A percentile compares a stretch with the other conserved stretches of the same genome.
Evolutionary conservation across 2,888 invertebrate species (phyloP).

Genomic region (Hoplodrina blanda): DNA sequence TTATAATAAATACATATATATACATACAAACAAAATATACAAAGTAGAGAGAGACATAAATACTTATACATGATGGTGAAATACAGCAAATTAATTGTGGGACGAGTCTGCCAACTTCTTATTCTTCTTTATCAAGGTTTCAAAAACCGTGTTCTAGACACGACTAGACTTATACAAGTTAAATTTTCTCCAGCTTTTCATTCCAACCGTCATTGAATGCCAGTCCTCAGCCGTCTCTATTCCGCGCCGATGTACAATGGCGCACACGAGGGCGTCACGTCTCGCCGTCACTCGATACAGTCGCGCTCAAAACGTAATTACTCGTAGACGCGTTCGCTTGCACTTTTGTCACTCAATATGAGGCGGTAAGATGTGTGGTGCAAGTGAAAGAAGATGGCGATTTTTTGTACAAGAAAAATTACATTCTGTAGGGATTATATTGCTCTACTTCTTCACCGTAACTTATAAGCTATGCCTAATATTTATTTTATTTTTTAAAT

Average conservation of each 20-base stretch:
- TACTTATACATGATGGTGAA: no score
- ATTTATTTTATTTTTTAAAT: no score
- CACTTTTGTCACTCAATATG: conserved; percentile 57
- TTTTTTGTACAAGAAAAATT: neutral
- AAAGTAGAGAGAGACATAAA: no score
- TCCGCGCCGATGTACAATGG: conserved; percentile 33
- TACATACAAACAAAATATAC: no score
- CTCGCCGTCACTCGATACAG: conserved; percentile 53
- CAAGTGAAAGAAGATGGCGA: conserved; percentile 1
- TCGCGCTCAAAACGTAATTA: conserved; percentile 52
- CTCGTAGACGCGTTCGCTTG: conserved; percentile 59
- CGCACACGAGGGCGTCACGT: conserved; percentile 47
- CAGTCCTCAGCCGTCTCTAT: conserved; percentile 6
- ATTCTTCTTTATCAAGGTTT: no score
- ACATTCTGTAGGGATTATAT: neutral
- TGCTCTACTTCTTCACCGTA: no score
- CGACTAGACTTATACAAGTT: no score
- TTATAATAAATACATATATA: no score
- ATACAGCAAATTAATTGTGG: no score
- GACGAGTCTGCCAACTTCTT: no score
- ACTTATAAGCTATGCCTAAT: no score
- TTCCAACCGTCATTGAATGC: neutral
- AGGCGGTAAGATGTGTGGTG: conserved; percentile 32
- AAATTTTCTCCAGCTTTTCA: neutral
- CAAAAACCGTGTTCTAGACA: no score